Base-by-base conservation (phyloP, 2,888 invertebrate genomes). In the Andrena minutula region DNA sequence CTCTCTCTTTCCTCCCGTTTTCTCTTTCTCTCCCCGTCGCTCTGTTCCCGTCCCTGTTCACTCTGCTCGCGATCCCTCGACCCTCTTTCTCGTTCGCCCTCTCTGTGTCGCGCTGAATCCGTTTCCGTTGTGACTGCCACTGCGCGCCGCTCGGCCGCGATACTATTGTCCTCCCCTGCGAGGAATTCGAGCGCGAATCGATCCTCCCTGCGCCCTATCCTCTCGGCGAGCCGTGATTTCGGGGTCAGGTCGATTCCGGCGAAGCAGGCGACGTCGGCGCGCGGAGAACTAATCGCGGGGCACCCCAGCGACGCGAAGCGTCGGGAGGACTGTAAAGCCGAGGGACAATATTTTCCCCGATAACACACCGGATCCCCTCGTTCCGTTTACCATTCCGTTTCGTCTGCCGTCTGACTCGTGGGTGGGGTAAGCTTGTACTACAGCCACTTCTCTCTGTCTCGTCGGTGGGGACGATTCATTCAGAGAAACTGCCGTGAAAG, bases 401-500 rank as follows among this genome's bases (percentile, higher is more conserved):
- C 93, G 93, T 93, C 93, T 92, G 93, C 90, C 92, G 92, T 91
- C 90, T 92, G 91, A 88, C 88, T 91, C 91, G 93, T 92, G 92
- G 93, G 93, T 91, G 93, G 92, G 91, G 91, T 92, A 90, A 93
- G 92, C 93, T 92, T 91, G 92, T 91, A 91, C 90, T 91, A 92
- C 91, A 89, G 86, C 85, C 90, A 88, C 89, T 89, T 90, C 86
- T 89, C 89, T 88, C 87, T 87, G 89, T 88, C 89, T 85, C 72
- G 83, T 83, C 88, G 86, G 89, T 89, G 92, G 93, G 93, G 92
- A 92, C 92, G 93, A 93, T 93, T 93, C 94, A 94, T 94, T 94
- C 93, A 93, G 94, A 94, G 94, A 94, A 94, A 94, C 92, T 92
- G 90, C 92, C 93, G 93, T 94, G 93, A 94, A 94, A 94, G 93